Evolutionary conservation across 2,888 invertebrate genomes (phyloP).

Genomic region (Carcina quercana): DNA sequence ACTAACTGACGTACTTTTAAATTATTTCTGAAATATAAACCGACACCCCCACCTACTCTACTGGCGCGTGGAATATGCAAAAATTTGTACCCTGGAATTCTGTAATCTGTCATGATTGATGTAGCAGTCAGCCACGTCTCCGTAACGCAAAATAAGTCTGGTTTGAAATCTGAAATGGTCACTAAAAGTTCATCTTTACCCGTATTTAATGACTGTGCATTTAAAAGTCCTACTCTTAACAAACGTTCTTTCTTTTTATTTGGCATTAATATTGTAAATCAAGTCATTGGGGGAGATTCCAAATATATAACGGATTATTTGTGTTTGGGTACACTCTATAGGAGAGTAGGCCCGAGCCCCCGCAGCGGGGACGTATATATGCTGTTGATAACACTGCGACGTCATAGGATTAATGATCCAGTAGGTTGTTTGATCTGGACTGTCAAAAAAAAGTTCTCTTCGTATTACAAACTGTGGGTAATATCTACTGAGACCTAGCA

Average conservation of each 20-base stretch:
- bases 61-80: conserved; percentile 2
- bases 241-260: background rate
- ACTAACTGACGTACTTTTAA: background rate
- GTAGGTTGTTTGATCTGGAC: too few species aligned
- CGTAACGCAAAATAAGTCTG: conserved; percentile 1
- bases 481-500: too few species aligned
- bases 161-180: background rate
- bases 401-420: too few species aligned
- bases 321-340: too few species aligned
- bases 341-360: too few species aligned
- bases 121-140: conserved; percentile 4
- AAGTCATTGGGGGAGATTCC: too few species aligned
- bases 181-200: conserved; percentile 4
- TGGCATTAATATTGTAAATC: conserved; percentile 1
- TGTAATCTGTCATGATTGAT: background rate
- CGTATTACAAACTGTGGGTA: too few species aligned
- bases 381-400: too few species aligned
- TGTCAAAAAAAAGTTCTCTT: too few species aligned
- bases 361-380: too few species aligned
- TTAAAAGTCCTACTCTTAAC: conserved; percentile 1
- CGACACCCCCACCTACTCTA: conserved; percentile 3
- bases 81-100: background rate
- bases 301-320: too few species aligned
- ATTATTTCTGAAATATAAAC: conserved; percentile 1
- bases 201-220: conserved; percentile 4